A percentile compares a stretch with the other conserved stretches of the same genome.
Conservation (phyloP, 2,113 vertebrate genomes). For the Phyllostomus discolor region DNA sequence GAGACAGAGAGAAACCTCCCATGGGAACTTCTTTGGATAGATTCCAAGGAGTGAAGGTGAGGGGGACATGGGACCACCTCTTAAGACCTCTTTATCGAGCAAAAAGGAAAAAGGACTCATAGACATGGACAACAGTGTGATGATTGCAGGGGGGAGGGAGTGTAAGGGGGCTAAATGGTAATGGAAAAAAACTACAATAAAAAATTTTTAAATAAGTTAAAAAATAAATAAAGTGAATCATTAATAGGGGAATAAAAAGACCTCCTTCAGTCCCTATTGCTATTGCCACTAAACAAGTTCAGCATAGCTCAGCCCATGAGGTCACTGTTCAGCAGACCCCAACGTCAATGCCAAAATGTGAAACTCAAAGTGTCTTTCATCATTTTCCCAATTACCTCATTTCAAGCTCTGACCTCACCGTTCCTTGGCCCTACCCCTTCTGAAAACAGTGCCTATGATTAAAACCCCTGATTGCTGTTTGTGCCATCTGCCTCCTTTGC, state of each 20-base stretch:
- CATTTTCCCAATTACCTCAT: neutral
- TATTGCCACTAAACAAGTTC: neutral
- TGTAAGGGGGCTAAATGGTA: too few species aligned
- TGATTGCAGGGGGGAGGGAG: too few species aligned
- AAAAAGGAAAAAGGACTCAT: too few species aligned
- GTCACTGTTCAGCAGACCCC: neutral
- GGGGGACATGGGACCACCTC: neutral
- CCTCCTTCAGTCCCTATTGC: neutral
- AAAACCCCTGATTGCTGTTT: constrained; percentile 5
- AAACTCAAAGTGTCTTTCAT: neutral
- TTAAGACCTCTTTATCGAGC: neutral
- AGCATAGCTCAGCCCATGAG: neutral
- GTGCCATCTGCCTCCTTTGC: constrained; percentile 53
- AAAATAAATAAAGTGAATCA: too few species aligned
- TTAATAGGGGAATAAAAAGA: neutral
- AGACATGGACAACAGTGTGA: too few species aligned
- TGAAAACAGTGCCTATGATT: constrained; percentile 25
- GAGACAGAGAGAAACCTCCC: neutral
- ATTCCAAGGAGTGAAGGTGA: neutral
- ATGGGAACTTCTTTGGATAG: neutral
- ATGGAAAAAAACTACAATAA: too few species aligned
- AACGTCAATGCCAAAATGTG: neutral
- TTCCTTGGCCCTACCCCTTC: neutral
- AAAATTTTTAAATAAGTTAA: too few species aligned
- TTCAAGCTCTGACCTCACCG: neutral